Base-by-base conservation (phyloP, 2,888 invertebrate species). In the Ennomos quercinarius region DNA sequence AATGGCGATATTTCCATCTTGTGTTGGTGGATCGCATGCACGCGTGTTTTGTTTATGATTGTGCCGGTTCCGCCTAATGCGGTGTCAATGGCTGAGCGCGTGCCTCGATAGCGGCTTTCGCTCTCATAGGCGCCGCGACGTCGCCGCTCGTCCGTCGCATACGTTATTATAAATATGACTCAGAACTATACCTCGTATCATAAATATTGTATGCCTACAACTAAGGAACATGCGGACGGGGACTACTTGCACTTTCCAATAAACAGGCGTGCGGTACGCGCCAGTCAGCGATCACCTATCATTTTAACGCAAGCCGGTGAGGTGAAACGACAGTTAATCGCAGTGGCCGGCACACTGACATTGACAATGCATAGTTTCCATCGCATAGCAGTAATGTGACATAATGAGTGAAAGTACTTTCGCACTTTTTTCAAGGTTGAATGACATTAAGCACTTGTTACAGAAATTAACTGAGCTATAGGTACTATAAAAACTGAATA, bases 61-160 rank as follows among this genome's bases (percentile, higher is more conserved):
- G 66, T 54, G 55, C 64, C 63, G 68, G 81, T 91, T 91, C 91
- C 90, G 88, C 77, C 76, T 83, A 27, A 72, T 60, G 66, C 58
- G 68, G 71, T 79, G 91, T 89, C 87, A 88, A 83, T 80, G 89
- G 83, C 89, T 80, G 72, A 69, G 71, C 76, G 84, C 84, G 86
- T 86, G 86, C 80, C 77, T 81, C 80, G 80, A 82, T 74, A 80
- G 76, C 75, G 71, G 85, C 91, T 91, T 91, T 91, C 91, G 86
- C 90, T 83, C 77, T 83, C 78, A 66, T 54, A 61, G 65, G 55
- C 68, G 66, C 57, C 65, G 76, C 76, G 78, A 75, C 75, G 76
- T 76, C 79, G 76, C 73, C 68, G 59, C 34, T 12, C 13, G 1
- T 61, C 67, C 78, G 78, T 83, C 77, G 80, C 77, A 82, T 78